phyloP scores from a whole-genome alignment of 1,140 invertebrate species.

The Sipha flava region DNA sequence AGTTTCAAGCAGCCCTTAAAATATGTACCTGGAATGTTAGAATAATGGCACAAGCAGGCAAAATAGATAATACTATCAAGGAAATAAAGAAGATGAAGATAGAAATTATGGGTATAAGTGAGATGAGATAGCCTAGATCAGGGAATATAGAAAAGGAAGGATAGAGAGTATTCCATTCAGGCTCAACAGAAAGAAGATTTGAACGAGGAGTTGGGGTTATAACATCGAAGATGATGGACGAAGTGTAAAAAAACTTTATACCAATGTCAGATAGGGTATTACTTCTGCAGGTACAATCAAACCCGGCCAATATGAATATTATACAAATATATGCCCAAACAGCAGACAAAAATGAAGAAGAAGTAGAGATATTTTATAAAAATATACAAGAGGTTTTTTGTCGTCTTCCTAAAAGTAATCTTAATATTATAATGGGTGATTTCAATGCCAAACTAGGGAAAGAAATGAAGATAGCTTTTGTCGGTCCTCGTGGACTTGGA shows the following conservation, averaged over 20 bases:
- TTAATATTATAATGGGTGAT: constrained; percentile 38
- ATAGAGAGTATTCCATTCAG: too few species aligned
- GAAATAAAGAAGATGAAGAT: constrained; percentile 34
- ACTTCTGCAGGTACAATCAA: constrained; percentile 32
- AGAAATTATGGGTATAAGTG: constrained; percentile 30
- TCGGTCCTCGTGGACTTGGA: constrained; percentile 37
- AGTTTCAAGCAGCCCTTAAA: not conserved
- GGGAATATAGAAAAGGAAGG: not conserved
- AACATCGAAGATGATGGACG: not conserved
- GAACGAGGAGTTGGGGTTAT: not conserved
- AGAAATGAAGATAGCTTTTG: not conserved
- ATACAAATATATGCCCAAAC: constrained; percentile 43
- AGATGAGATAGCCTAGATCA: constrained; percentile 24
- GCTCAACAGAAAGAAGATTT: too few species aligned
- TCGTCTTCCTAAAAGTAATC: constrained; percentile 31
- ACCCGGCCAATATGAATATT: constrained; percentile 37
- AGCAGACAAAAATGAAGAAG: too few species aligned
- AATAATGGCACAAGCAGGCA: constrained; percentile 33
- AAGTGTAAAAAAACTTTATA: not conserved
- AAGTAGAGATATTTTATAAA: constrained; percentile 33
- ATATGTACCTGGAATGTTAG: constrained; percentile 12
- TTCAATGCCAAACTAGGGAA: constrained; percentile 40
- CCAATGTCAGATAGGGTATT: constrained; percentile 35
- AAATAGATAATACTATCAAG: constrained; percentile 33
- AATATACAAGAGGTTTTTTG: constrained; percentile 39